Percentiles rank a stretch among this genome's conserved stretches.
Conservation (phyloP, 2,888 invertebrate genomes). For the Meandrusa payeni region DNA sequence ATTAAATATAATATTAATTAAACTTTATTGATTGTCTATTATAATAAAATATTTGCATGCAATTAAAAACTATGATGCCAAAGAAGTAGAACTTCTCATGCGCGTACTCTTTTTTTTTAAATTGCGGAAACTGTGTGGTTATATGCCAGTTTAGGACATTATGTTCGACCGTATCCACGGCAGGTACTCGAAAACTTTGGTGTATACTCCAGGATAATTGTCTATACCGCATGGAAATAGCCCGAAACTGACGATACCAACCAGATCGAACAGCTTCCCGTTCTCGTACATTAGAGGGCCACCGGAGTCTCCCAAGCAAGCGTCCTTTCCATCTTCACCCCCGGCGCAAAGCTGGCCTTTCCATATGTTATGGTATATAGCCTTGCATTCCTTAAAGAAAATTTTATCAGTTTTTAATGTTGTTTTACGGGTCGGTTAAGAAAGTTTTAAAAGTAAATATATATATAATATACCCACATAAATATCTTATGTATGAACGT, state of each 20-base stretch:
- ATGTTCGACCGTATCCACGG: constrained; percentile 79
- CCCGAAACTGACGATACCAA: constrained; percentile 84
- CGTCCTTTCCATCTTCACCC: constrained; percentile 77
- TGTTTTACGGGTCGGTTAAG: no score
- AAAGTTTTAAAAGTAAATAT: no score
- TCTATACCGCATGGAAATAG: constrained; percentile 81
- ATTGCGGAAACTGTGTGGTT: no score
- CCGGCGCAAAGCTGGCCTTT: constrained; percentile 79
- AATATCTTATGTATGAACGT: no score
- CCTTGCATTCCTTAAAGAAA: constrained; percentile 40
- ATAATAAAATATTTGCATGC: no score
- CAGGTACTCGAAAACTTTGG: constrained; percentile 77
- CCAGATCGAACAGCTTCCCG: constrained; percentile 40
- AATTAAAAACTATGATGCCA: no score
- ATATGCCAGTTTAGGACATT: constrained; percentile 35
- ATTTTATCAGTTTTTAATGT: no score
- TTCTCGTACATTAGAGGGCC: constrained; percentile 80
- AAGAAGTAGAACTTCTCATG: no score
- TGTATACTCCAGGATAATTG: constrained; percentile 83
- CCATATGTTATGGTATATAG: constrained; percentile 40
- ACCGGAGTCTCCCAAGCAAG: constrained; percentile 83
- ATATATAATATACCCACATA: no score
- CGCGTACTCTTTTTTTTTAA: no score
- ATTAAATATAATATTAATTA: no score
- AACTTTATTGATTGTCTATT: no score